phyloP scores from a whole-genome alignment of 2,797 vertebrate genomes.

The Arrhamphus sclerolepis region DNA sequence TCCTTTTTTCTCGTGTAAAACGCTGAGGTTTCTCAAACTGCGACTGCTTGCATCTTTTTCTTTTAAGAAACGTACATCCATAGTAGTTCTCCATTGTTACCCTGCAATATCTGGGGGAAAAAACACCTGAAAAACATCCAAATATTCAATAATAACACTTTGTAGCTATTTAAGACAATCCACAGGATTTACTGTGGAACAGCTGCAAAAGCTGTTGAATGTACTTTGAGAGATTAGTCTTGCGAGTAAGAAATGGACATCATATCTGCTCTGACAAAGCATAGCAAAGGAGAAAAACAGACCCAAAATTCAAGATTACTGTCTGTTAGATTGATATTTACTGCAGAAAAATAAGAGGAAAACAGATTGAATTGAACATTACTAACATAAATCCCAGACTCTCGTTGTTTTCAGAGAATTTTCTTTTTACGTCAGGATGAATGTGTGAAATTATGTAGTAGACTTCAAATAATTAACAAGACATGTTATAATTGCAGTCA shows the following conservation, averaged over 20 bases:
- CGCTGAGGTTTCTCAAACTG: slow-evolving; percentile 41
- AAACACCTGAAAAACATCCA: not conserved
- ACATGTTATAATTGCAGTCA: not conserved
- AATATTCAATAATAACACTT: slow-evolving; percentile 17
- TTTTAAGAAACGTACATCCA: not conserved
- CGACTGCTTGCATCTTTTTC: slow-evolving; percentile 15
- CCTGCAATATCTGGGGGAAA: not conserved
- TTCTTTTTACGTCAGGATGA: slow-evolving; percentile 15
- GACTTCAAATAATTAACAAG: not conserved
- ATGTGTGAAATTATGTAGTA: slow-evolving; percentile 3
- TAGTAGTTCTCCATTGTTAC: not conserved
- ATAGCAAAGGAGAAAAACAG: slow-evolving; percentile 41
- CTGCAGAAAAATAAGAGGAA: slow-evolving; percentile 24
- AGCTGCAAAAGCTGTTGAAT: slow-evolving; percentile 20
- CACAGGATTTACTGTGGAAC: slow-evolving; percentile 1
- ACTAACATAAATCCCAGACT: slow-evolving; percentile 28
- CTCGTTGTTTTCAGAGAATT: slow-evolving; percentile 11
- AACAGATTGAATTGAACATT: slow-evolving; percentile 33
- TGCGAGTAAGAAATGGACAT: not conserved
- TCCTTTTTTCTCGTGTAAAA: not conserved
- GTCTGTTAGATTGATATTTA: slow-evolving; percentile 40
- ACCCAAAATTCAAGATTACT: slow-evolving; percentile 25
- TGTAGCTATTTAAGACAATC: not conserved
- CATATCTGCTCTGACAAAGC: slow-evolving; percentile 3
- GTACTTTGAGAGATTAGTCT: slow-evolving; percentile 14